A percentile compares a stretch with the other conserved stretches of the same genome.
These are phyloP conservation scores for Halictus quadricinctus DNA, from an alignment of 2,888 invertebrate genomes.

Conservation along the genomic window DNA sequence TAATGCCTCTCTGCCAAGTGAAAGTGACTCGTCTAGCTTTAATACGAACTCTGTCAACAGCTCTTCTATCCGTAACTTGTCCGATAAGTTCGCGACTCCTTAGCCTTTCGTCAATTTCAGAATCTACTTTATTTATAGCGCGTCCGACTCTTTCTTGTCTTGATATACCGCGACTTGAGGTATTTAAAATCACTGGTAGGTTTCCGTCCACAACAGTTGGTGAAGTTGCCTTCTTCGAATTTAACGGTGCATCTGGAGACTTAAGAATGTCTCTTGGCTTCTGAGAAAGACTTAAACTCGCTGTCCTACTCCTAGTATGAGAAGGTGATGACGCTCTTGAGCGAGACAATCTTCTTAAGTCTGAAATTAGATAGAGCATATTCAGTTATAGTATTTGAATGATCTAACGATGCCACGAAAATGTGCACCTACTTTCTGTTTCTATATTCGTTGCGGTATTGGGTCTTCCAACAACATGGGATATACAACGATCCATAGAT, in stretches of 20 bases:
- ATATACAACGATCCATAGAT: constrained; percentile 92
- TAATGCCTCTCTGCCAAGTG: constrained; percentile 96
- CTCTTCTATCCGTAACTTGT: constrained; percentile 84
- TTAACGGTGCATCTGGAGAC: constrained; percentile 61
- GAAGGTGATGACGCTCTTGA: constrained; percentile 77
- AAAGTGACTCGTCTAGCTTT: constrained; percentile 92
- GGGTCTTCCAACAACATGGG: constrained; percentile 91
- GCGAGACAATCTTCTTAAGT: constrained; percentile 67
- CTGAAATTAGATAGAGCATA: constrained; percentile 41
- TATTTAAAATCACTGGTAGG: constrained; percentile 60
- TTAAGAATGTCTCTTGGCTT: constrained; percentile 70
- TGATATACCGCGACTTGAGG: constrained; percentile 61
- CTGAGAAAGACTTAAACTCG: constrained; percentile 66
- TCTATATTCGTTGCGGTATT: constrained; percentile 69
- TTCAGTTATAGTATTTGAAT: background rate
- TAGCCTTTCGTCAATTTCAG: constrained; percentile 86
- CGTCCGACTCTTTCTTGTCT: constrained; percentile 82
- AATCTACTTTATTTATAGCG: constrained; percentile 85
- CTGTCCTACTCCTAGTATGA: constrained; percentile 67
- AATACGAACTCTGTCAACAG: constrained; percentile 87
- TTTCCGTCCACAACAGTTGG: constrained; percentile 65
- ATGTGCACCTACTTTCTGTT: constrained; percentile 61
- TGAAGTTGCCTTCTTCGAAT: constrained; percentile 51
- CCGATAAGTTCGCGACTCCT: constrained; percentile 86
- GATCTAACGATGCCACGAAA: background rate